A percentile compares a stretch with the other conserved stretches of the same genome.
Evolutionary conservation across 2,888 invertebrate species (phyloP).

Genomic region (Lycocerus yunnanus): DNA sequence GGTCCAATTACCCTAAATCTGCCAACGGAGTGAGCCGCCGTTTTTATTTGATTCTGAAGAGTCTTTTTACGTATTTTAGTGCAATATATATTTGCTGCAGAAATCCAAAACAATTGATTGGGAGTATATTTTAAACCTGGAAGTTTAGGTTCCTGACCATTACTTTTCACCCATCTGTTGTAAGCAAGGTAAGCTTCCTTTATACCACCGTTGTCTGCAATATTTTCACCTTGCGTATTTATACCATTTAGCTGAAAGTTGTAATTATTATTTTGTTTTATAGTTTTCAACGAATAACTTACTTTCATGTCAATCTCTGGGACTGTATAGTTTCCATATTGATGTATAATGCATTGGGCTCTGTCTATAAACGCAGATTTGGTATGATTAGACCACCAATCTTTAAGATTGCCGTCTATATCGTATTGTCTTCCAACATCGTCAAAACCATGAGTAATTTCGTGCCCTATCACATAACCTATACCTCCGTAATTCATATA

Average conservation of each 20-base stretch:
- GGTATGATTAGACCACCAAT: constrained; percentile 13
- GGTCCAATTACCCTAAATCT: constrained; percentile 5
- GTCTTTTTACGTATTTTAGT: background rate
- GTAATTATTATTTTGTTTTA: background rate
- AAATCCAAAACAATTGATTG: constrained; percentile 21
- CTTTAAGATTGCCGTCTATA: constrained; percentile 7
- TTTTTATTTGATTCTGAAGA: background rate
- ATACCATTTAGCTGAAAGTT: constrained; percentile 11
- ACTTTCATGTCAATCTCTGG: constrained; percentile 76
- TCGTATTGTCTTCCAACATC: constrained; percentile 11
- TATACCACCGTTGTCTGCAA: constrained; percentile 15
- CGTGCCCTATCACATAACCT: constrained; percentile 14
- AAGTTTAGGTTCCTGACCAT: constrained; percentile 1
- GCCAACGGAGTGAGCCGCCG: background rate
- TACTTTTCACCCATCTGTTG: background rate
- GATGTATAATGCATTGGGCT: constrained; percentile 89
- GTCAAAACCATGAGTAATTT: constrained; percentile 20
- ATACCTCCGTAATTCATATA: constrained; percentile 19
- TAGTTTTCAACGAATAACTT: constrained; percentile 39
- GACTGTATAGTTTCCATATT: constrained; percentile 89
- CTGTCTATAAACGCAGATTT: constrained; percentile 50
- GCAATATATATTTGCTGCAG: constrained; percentile 9
- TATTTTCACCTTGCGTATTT: constrained; percentile 16
- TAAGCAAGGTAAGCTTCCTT: constrained; percentile 12
- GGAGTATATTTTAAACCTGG: constrained; percentile 14